Evolutionary conservation across 1,140 invertebrate species (phyloP).

Genomic region (Conus betulinus): DNA sequence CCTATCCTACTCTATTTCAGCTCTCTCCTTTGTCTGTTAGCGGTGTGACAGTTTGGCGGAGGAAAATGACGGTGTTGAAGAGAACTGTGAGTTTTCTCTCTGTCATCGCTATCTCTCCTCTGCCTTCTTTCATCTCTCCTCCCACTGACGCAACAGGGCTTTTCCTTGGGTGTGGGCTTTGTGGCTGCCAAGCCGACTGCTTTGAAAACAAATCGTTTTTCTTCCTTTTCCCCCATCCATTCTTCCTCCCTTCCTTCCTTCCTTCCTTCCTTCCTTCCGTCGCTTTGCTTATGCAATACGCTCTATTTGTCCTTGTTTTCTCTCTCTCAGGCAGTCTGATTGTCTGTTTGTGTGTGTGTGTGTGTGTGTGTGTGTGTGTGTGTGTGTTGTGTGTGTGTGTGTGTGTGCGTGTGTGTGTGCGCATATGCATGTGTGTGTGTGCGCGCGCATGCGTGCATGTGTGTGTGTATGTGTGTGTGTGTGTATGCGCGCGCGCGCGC

Average conservation of each 20-base stretch:
- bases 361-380: background rate
- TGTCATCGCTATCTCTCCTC: no score
- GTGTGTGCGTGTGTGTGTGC: background rate
- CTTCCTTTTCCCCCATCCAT: background rate
- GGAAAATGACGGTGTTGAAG: no score
- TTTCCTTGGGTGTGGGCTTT: no score
- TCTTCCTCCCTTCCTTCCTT: no score
- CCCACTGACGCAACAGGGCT: no score
- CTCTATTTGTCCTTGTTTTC: background rate
- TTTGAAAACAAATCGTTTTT: no score
- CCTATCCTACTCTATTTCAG: background rate
- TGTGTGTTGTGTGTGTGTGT: conserved; percentile 16
- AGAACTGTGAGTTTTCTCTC: no score
- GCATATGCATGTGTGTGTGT: background rate
- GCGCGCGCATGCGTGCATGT: background rate
- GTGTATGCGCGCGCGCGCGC: no score
- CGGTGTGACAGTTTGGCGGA: no score
- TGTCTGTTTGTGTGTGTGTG: background rate
- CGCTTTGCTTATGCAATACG: background rate
- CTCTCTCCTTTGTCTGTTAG: background rate
- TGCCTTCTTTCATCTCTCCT: no score
- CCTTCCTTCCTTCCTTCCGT: background rate
- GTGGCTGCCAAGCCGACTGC: no score
- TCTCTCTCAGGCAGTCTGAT: no score
- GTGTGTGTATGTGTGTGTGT: background rate